Percentiles rank a stretch among this genome's conserved stretches.
These are phyloP conservation scores for Chionomys nivalis DNA, from an alignment of 2,113 vertebrate species.

Conservation along the genomic window DNA sequence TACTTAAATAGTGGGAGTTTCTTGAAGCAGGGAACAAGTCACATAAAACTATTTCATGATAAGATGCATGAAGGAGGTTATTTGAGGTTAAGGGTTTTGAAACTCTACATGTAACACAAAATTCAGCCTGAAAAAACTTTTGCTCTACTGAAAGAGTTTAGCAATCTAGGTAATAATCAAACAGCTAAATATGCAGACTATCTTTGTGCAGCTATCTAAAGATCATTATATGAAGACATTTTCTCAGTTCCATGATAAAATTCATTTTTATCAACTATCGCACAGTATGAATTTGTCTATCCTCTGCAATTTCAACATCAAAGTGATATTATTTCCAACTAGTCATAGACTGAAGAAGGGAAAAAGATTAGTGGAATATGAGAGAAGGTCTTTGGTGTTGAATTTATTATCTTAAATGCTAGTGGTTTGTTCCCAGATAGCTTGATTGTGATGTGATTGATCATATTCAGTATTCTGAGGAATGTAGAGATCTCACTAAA, in stretches of 20 bases:
- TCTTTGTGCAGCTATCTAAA: slow-evolving; percentile 47
- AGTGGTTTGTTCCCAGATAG: slow-evolving; percentile 49
- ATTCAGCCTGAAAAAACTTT: slow-evolving; percentile 23
- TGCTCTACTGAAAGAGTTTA: slow-evolving; percentile 10
- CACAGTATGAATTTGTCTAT: slow-evolving; percentile 39
- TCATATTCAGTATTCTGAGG: slow-evolving; percentile 30
- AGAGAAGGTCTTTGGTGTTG: slow-evolving; percentile 28
- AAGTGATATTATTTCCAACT: slow-evolving; percentile 49
- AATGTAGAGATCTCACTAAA: slow-evolving; percentile 35
- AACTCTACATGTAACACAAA: slow-evolving; percentile 43
- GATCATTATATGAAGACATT: slow-evolving; percentile 54
- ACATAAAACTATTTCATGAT: neutral
- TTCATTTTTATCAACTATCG: slow-evolving; percentile 63
- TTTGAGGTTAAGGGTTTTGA: slow-evolving; percentile 28
- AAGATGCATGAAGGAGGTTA: neutral
- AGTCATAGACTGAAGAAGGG: slow-evolving; percentile 37
- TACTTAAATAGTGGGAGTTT: neutral
- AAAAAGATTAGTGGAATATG: slow-evolving; percentile 39
- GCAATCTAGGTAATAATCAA: slow-evolving; percentile 44
- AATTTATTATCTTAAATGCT: slow-evolving; percentile 70
- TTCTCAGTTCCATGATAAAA: slow-evolving; percentile 64
- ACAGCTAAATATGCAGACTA: slow-evolving; percentile 48
- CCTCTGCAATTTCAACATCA: slow-evolving; percentile 43
- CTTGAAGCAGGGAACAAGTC: slow-evolving; percentile 32
- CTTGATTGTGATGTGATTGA: slow-evolving; percentile 56